Evolutionary conservation across 92 coral and sea anemone genomes (phyloP), one percentile per base, ranked within the genome.

Genomic region (Meandrina meandrites): DNA sequence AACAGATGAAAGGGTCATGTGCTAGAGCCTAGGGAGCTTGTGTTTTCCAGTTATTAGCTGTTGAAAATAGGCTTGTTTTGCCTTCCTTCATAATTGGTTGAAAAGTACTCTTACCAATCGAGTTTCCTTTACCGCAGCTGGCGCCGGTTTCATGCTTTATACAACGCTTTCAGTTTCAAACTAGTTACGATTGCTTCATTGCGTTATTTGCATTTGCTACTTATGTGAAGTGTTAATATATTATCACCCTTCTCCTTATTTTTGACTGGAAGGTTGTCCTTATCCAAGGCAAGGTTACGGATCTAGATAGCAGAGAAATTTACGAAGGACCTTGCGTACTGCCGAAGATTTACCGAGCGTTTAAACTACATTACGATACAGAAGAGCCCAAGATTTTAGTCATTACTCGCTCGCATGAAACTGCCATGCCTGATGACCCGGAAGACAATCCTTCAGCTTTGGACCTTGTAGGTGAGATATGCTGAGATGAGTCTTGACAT

Each of bases 271-370:
- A 85, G 88, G 67, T 22, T 21, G 79, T 97, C 66, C 94, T 97
- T 31, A 90, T 97, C 79, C 98, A 95, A 77, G 99, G 99, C 13
- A 93, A 94, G 76, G 93, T 95, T 48, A 92, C 94, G 27, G 94
- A 92, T 79, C 69, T 82, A 34, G 95, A 90, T 15, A 93, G 96
- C 35, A 82, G 93, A 57, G 98, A 93, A 70, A 64, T 88, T 36
- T 92, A 88, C 84, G 98, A 93, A 66, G 99, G 96, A 18, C 99
- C 98, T 1, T 91, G 93, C 35, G 87, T 97, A 36, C 91, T 97
- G 18, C 98, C 99, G 13, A 91, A 76, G 79, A 76, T 75, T 48
- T 76, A 92, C 56, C 89, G 92, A 73, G 28, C 79, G 36, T 92
- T 90, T 58, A 82, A 86, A 56, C 83, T 97, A 50, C 93, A 95